Percentiles rank a stretch among this genome's conserved stretches.
phyloP scores from a whole-genome alignment of 2,888 invertebrate species.

The Drosophila prolongata region DNA sequence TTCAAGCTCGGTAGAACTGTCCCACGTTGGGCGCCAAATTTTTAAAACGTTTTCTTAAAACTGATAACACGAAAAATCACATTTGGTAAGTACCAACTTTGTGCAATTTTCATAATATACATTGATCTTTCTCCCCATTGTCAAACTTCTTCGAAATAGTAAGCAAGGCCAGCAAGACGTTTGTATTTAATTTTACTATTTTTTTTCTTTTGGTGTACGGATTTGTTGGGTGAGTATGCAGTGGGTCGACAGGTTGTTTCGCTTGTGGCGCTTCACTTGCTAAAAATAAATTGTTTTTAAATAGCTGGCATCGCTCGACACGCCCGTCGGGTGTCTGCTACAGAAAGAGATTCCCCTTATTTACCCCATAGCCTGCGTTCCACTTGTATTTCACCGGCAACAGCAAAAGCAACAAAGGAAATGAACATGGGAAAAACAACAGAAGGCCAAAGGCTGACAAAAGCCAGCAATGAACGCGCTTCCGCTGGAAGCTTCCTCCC shows the following conservation, averaged over 20 bases:
- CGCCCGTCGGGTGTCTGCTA: slow-evolving; percentile 35
- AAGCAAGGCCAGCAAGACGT: too few species aligned
- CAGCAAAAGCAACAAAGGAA: slow-evolving; percentile 2
- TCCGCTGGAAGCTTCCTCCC: slow-evolving; percentile 56
- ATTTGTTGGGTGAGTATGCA: slow-evolving; percentile 11
- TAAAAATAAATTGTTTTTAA: slow-evolving; percentile 79
- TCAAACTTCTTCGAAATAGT: too few species aligned
- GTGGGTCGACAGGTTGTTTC: slow-evolving; percentile 65
- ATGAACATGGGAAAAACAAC: slow-evolving; percentile 22
- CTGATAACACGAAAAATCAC: too few species aligned
- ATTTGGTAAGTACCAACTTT: too few species aligned
- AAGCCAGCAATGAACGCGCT: slow-evolving; percentile 64
- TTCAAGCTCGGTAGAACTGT: too few species aligned
- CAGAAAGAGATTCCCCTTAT: slow-evolving; percentile 25
- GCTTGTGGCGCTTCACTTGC: slow-evolving; percentile 68
- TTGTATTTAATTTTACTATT: too few species aligned
- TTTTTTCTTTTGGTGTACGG: slow-evolving; percentile 3
- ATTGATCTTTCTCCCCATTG: too few species aligned
- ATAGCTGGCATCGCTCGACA: slow-evolving; percentile 67
- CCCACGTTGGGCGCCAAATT: too few species aligned
- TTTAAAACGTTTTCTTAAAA: too few species aligned
- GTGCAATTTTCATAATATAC: too few species aligned
- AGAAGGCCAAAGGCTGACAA: slow-evolving; percentile 44
- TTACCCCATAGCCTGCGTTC: slow-evolving; percentile 14
- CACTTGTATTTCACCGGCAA: slow-evolving; percentile 10